Percentiles rank a stretch among this genome's conserved stretches.
Conservation (phyloP, 2,113 vertebrate genomes). For the Myiagra hebetior region DNA sequence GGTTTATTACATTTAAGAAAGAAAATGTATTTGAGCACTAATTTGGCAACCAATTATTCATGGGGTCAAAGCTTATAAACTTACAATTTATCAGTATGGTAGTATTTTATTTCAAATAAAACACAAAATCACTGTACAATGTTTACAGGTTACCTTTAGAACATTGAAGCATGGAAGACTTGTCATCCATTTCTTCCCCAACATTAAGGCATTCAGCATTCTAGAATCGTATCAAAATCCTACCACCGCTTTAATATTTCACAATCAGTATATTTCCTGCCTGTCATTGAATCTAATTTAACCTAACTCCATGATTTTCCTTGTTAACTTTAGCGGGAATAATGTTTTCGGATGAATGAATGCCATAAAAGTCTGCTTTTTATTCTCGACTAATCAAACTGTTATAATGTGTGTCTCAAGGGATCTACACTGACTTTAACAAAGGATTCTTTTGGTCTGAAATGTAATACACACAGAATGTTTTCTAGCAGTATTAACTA, state of each 20-base stretch:
- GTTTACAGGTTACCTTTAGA: neutral
- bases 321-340: constrained; percentile 29
- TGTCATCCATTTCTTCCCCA: neutral
- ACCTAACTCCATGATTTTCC: neutral
- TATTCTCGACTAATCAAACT: constrained; percentile 29
- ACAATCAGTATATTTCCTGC: neutral
- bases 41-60: neutral
- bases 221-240: neutral
- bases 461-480: neutral
- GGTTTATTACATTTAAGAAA: neutral
- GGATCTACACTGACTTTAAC: neutral
- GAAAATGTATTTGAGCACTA: neutral
- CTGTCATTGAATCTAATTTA: neutral
- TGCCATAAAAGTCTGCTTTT: neutral
- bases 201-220: neutral
- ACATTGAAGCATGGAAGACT: neutral
- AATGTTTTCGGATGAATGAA: neutral
- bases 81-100: neutral
- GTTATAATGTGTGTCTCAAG: neutral
- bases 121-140: neutral
- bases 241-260: neutral
- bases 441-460: neutral
- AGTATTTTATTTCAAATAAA: neutral
- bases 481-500: neutral
- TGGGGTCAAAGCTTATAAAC: neutral